phyloP scores from a whole-genome alignment of 2,113 vertebrate species.

The Urocolius indicus region DNA sequence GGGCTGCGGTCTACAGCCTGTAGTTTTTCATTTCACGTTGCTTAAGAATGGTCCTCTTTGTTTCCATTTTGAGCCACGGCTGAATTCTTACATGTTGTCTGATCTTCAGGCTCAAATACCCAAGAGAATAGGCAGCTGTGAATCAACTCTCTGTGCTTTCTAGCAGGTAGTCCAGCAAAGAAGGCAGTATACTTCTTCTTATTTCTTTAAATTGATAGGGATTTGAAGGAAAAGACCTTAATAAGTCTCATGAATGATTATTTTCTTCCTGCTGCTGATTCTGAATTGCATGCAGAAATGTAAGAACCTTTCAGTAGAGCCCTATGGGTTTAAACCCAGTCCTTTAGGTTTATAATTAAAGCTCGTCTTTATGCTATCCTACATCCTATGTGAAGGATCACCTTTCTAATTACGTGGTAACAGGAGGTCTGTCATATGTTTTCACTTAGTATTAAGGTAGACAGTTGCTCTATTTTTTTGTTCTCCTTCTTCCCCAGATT shows the following conservation, averaged over 20 bases:
- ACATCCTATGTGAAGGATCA: conserved; percentile 57
- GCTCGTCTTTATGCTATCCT: conserved; percentile 57
- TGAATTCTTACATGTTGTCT: conserved; percentile 81
- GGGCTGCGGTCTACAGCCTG: conserved; percentile 66
- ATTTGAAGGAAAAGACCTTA: conserved; percentile 74
- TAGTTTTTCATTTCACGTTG: conserved; percentile 76
- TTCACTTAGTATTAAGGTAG: conserved; percentile 52
- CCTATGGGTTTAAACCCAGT: conserved; percentile 53
- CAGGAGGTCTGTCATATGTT: conserved; percentile 53
- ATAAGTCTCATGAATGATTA: conserved; percentile 71
- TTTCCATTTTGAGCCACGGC: conserved; percentile 79
- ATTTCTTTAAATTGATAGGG: conserved; percentile 74
- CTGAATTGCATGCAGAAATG: conserved; percentile 60
- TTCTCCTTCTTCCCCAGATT: conserved; percentile 23
- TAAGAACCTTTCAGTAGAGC: conserved; percentile 37
- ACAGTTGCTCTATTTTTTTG: conserved; percentile 55
- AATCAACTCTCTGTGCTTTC: conserved; percentile 73
- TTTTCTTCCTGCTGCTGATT: conserved; percentile 60
- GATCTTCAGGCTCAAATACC: conserved; percentile 80
- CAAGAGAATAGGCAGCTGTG: conserved; percentile 78
- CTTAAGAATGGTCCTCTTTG: conserved; percentile 81
- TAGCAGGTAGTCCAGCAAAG: conserved; percentile 74
- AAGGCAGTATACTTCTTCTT: conserved; percentile 58
- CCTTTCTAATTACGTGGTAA: conserved; percentile 46
- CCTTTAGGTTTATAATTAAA: conserved; percentile 72